A percentile compares a stretch with the other conserved stretches of the same genome.
Conservation (phyloP, 2,113 vertebrate genomes). For the Antennarius striatus region DNA sequence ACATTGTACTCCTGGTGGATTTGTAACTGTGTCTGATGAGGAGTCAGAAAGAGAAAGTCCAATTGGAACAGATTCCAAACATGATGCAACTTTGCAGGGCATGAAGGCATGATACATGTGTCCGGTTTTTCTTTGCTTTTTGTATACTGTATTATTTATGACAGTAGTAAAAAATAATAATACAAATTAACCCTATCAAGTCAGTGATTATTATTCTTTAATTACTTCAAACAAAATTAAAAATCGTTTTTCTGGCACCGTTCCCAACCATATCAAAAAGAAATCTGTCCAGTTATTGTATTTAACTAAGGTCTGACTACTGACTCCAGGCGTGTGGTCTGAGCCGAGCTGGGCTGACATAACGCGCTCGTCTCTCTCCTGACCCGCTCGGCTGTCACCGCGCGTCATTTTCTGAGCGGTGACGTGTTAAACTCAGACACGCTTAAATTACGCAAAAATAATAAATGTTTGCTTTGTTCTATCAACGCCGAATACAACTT, state of each 20-base stretch:
- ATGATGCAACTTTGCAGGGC: conserved; percentile 35
- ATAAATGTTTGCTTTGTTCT: too few species aligned
- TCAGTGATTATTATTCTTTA: not conserved
- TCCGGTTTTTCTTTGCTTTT: not conserved
- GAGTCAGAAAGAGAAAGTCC: not conserved
- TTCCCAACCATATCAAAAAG: not conserved
- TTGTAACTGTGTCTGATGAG: too few species aligned
- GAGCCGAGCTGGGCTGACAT: too few species aligned
- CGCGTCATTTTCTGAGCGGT: too few species aligned
- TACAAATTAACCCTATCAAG: not conserved
- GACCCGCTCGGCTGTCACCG: too few species aligned
- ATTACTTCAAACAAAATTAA: not conserved
- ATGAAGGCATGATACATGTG: not conserved
- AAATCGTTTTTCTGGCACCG: not conserved
- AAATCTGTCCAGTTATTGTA: not conserved
- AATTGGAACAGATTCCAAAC: not conserved
- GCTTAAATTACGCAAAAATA: too few species aligned
- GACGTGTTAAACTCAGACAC: too few species aligned
- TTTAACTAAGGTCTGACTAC: too few species aligned
- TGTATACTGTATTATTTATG: not conserved
- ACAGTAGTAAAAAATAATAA: not conserved
- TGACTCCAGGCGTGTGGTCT: too few species aligned
- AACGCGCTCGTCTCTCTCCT: too few species aligned
- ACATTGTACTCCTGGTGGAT: too few species aligned
- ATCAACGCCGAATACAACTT: too few species aligned